These are phyloP conservation scores for Solenodon paradoxus DNA, from an alignment of 2,113 vertebrate genomes.

Conservation along the genomic window DNA sequence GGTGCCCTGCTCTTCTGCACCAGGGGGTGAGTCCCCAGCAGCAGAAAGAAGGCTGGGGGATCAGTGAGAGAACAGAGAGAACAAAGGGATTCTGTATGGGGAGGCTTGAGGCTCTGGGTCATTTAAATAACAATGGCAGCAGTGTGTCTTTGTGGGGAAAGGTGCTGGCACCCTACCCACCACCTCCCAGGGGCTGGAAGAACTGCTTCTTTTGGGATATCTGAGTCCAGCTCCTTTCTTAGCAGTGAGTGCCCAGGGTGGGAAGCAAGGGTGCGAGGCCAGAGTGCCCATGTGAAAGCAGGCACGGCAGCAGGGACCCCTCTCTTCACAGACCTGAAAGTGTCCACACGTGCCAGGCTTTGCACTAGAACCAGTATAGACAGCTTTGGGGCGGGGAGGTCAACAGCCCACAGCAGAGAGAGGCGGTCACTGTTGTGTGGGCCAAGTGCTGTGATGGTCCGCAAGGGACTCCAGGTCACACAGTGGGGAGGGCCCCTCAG, in stretches of 20 bases:
- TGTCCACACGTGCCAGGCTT: background rate
- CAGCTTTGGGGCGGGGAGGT: accelerated
- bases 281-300: background rate
- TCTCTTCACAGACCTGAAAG: too few species aligned
- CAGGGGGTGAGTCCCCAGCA: too few species aligned
- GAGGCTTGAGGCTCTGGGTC: background rate
- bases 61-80: too few species aligned
- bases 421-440: too few species aligned
- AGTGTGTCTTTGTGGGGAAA: background rate
- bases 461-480: background rate
- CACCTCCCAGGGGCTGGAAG: too few species aligned
- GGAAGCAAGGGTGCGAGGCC: background rate
- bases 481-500: accelerated
- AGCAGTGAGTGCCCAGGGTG: background rate
- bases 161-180: too few species aligned
- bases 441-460: background rate
- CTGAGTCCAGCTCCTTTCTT: background rate
- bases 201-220: background rate
- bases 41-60: too few species aligned
- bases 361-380: background rate
- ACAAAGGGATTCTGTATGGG: too few species aligned
- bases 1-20: too few species aligned
- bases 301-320: background rate
- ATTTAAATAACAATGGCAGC: background rate
- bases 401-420: background rate